Conservation (phyloP, 2,113 vertebrate genomes). For the Corythoichthys haematopterus region DNA sequence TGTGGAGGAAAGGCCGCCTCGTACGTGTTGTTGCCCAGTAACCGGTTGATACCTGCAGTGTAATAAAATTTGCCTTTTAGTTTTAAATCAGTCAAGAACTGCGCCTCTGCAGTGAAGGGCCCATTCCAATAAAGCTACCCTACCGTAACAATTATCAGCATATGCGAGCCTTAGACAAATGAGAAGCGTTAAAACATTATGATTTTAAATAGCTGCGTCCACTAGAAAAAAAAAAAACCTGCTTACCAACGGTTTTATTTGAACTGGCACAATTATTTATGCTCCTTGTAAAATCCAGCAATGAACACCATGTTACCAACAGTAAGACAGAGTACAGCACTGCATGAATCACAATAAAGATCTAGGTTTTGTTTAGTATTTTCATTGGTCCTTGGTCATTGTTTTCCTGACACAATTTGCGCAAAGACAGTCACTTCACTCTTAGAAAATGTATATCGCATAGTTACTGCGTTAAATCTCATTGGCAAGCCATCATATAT, state of each 20-base stretch:
- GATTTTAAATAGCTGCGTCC: conserved; percentile 11
- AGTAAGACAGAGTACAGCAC: background rate
- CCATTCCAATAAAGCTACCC: conserved; percentile 17
- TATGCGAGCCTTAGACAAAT: conserved; percentile 24
- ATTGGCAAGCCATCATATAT: too few species aligned
- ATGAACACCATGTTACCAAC: background rate
- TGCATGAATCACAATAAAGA: background rate
- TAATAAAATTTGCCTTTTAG: background rate
- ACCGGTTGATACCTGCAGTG: conserved; percentile 84
- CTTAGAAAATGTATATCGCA: too few species aligned
- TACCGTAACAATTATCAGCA: conserved; percentile 21
- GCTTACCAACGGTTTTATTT: background rate
- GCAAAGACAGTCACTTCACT: too few species aligned
- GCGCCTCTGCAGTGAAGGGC: background rate
- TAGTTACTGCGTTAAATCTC: too few species aligned
- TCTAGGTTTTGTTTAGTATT: too few species aligned
- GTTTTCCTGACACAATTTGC: too few species aligned
- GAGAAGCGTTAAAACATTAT: conserved; percentile 18
- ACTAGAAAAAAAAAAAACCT: conserved; percentile 4
- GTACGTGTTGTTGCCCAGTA: conserved; percentile 90
- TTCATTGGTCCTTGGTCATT: too few species aligned
- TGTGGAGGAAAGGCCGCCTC: conserved; percentile 97
- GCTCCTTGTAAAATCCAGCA: conserved; percentile 13
- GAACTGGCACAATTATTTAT: background rate
- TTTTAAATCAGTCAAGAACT: background rate